Base-by-base conservation (phyloP, 2,888 invertebrate species). In the Drosophila yooni region DNA sequence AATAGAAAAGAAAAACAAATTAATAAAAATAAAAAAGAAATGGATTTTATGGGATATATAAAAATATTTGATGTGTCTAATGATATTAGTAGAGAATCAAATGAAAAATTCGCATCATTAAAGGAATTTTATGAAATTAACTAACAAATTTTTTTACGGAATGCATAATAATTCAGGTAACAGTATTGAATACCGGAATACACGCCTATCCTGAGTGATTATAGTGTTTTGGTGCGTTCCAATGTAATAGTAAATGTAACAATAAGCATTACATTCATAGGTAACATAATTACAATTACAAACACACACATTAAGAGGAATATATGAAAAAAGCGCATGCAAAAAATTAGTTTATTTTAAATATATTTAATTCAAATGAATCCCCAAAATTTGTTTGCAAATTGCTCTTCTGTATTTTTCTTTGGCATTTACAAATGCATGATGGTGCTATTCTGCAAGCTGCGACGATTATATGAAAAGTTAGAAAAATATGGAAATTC, bases 391-490 rank as follows among this genome's bases (percentile, higher is more conserved):
- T 46, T 34, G 36, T 29, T 34, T 52, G 46, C 51, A 27, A 43
- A 29, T 15, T 43, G 46, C 10, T 43, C 11, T 38, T 70, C 15
- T 68, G 50, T 70, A 48, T 52, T 73, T 40, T 54, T 67, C 31
- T 51, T 70, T 66, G 18, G 69, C 80, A 84, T 89, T 93, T 93
- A 93, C 67, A 93, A 92, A 91, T 93, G 93, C 93, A 93, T 93
- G 81, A 93, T 92, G 89, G 93, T 93, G 92, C 93, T 93, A 91
- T 93, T 93, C 92, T 93, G 93, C 89, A 92, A 93, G 92, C 93
- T 93, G 92, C 79, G 87, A 82, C 79, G 88, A 83, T 82, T 77
- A 78, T 83, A 84, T 77, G 75, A 73, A 83, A 82, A 81, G 64
- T 64, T 75, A 63, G 63, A 76, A 76, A 70, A 70, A 70, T 70